Percentiles rank a stretch among this genome's conserved stretches.
These are phyloP conservation scores for Phaenicophaeus curvirostris DNA, from an alignment of 2,797 vertebrate genomes.

Conservation along the genomic window DNA sequence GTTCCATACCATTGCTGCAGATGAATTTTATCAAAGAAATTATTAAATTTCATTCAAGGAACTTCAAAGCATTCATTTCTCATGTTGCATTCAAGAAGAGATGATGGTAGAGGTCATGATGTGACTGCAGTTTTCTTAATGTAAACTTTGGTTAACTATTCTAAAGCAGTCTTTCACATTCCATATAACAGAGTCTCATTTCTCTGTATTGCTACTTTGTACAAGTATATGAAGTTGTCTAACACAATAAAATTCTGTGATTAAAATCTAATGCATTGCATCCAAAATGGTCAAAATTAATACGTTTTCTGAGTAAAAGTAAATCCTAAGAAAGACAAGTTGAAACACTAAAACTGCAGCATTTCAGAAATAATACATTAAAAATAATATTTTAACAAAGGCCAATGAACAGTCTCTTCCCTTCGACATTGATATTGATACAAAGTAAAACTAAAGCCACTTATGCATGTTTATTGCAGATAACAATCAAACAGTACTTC, in stretches of 20 bases:
- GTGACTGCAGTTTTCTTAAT: not conserved
- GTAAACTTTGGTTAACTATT: constrained; percentile 8
- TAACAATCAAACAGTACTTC: not conserved
- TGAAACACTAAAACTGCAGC: not conserved
- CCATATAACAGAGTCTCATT: not conserved
- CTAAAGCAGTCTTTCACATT: not conserved
- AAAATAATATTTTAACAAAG: not conserved
- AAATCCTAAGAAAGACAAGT: not conserved
- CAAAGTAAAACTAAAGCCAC: not conserved
- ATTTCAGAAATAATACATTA: not conserved
- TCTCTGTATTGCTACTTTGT: not conserved
- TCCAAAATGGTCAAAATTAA: not conserved
- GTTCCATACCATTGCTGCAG: not conserved
- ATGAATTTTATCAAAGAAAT: not conserved
- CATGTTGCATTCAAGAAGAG: not conserved
- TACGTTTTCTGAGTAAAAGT: not conserved
- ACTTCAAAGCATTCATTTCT: not conserved
- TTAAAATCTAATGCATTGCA: not conserved
- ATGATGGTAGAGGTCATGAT: not conserved
- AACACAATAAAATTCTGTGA: not conserved
- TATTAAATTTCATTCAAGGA: not conserved
- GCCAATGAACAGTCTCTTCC: not conserved
- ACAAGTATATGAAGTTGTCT: not conserved
- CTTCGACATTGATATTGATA: not conserved
- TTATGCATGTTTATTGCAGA: not conserved